Evolutionary conservation across 2,113 vertebrate genomes (phyloP).

Genomic region (Pollimyrus isidori): DNA sequence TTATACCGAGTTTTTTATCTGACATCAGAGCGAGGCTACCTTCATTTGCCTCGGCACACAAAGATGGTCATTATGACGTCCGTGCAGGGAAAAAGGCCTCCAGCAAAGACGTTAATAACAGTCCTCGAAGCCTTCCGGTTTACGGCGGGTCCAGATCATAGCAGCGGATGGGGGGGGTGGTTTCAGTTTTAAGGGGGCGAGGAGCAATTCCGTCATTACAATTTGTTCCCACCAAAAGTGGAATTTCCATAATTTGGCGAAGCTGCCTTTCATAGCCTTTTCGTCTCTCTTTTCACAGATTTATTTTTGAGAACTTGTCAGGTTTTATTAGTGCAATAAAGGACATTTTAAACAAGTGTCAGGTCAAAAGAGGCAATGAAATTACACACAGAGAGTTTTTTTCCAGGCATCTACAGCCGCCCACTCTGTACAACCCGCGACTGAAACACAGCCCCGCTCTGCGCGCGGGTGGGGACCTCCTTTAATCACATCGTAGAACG

Average conservation of each 20-base stretch:
- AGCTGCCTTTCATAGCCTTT: neutral
- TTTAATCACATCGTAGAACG: conserved; percentile 13
- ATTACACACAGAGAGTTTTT: neutral
- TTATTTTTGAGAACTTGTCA: conserved; percentile 8
- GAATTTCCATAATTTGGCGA: neutral
- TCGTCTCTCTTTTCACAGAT: neutral
- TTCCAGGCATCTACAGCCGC: neutral
- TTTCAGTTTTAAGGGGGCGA: neutral
- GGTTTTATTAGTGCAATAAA: neutral
- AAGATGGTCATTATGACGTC: conserved; percentile 27
- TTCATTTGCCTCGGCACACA: conserved; percentile 25
- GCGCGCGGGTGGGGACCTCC: conserved; percentile 20
- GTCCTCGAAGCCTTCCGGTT: conserved; percentile 22
- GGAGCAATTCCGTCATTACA: neutral
- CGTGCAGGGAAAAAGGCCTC: neutral
- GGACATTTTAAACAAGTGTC: neutral
- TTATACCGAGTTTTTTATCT: conserved; percentile 34
- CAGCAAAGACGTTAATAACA: conserved; percentile 29
- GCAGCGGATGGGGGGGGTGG: neutral
- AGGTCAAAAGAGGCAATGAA: neutral
- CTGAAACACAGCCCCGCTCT: conserved; percentile 12
- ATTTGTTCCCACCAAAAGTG: neutral
- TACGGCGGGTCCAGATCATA: neutral
- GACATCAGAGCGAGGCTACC: conserved; percentile 28
- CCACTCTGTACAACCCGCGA: neutral